Percentiles rank a stretch among this genome's conserved stretches.
Evolutionary conservation across 1,140 invertebrate species (phyloP).

Genomic region (Drosophila kanapiae): DNA sequence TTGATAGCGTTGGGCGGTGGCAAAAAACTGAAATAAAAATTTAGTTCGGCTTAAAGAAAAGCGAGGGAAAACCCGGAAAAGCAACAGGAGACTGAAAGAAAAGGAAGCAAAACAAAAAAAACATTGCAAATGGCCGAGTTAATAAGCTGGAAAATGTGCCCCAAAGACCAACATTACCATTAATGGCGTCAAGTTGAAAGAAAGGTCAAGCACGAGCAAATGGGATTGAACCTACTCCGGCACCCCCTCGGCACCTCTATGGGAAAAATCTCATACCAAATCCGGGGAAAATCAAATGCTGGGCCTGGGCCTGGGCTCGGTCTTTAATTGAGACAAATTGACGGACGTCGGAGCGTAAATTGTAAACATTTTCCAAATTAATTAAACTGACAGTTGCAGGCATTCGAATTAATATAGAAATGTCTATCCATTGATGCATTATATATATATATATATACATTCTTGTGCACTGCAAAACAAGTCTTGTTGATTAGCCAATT

Average conservation of each 20-base stretch:
- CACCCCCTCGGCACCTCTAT: neutral
- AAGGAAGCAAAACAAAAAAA: conserved; percentile 1
- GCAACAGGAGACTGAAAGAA: neutral
- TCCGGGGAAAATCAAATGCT: conserved; percentile 23
- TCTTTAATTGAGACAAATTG: conserved; percentile 52
- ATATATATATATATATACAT: neutral
- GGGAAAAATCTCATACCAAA: conserved; percentile 1
- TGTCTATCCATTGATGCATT: neutral
- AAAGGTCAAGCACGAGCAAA: conserved; percentile 26
- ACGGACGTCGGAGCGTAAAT: conserved; percentile 19
- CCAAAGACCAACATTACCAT: conserved; percentile 63
- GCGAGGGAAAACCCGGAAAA: neutral
- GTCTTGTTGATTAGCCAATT: too few species aligned
- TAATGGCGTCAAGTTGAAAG: conserved; percentile 56
- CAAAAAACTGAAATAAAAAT: conserved; percentile 29
- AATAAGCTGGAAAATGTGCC: conserved; percentile 74
- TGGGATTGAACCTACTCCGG: conserved; percentile 8
- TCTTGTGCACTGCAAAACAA: neutral
- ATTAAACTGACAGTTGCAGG: conserved; percentile 49
- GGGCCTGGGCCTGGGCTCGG: neutral
- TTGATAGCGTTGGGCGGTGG: neutral
- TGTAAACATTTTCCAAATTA: conserved; percentile 55
- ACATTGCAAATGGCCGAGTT: conserved; percentile 60
- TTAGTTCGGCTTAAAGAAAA: conserved; percentile 3
- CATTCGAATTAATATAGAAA: conserved; percentile 39